Conservation (phyloP, 2,888 invertebrate genomes). For the Ametastegia equiseti region DNA sequence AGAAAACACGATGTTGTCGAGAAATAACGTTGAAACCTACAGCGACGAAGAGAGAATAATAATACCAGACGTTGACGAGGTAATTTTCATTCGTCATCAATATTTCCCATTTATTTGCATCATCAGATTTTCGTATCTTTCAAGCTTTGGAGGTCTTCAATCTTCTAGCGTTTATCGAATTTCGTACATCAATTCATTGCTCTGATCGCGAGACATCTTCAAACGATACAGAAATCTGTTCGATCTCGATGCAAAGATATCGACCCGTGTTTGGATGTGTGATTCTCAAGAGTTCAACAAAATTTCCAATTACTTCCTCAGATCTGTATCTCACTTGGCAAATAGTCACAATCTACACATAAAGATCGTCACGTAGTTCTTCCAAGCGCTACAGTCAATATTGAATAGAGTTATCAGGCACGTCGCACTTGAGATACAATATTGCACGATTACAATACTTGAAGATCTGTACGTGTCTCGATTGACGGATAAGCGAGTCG, state of each 20-base stretch:
- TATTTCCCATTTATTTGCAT: not conserved
- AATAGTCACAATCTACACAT: not conserved
- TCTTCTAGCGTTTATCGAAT: not conserved
- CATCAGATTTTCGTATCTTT: not conserved
- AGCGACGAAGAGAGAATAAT: constrained; percentile 81
- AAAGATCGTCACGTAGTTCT: constrained; percentile 7
- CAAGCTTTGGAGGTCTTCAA: not conserved
- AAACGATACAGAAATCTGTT: not conserved
- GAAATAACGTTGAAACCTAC: constrained; percentile 77
- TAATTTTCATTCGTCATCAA: constrained; percentile 64
- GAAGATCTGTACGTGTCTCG: not conserved
- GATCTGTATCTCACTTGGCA: not conserved
- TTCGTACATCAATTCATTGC: too few relatives aligned
- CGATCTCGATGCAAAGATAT: not conserved
- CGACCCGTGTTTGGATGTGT: not conserved
- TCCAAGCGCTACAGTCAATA: not conserved
- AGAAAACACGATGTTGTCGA: constrained; percentile 65
- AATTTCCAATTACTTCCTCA: not conserved
- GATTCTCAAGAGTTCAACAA: not conserved
- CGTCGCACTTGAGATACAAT: constrained; percentile 18
- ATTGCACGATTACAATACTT: not conserved
- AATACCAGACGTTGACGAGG: constrained; percentile 79
- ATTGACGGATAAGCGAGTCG: not conserved
- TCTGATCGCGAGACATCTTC: too few relatives aligned
- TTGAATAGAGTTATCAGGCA: not conserved